Base-by-base conservation (phyloP, 2,888 invertebrate genomes). In the Epistrophe eligans region DNA sequence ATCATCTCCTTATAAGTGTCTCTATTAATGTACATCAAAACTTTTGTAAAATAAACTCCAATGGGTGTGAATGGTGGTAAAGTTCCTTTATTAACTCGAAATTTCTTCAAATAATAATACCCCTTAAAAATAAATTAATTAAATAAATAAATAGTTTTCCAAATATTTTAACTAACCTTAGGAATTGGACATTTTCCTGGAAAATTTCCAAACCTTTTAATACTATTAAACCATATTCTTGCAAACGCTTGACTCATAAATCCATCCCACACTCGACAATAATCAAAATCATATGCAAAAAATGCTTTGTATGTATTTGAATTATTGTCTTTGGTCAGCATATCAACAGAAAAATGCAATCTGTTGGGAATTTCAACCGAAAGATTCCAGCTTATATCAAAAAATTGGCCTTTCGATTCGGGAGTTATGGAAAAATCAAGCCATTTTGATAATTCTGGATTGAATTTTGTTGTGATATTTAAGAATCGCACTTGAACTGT, bases 171-270 rank as follows among this genome's bases (percentile, higher is more conserved):
- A 67, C 24, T 58, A 57, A 89, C 90, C 80, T 84, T 85, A 4
- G 13, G 19, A 8, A 89, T 73, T 0, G 91, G 91, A 73, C 91
- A 91, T 6, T 66, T 62, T 15, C 38, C 70, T 9, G 82, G 52
- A 9, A 91, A 88, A 52, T 91, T 90, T 0, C 91, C 90, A 35
- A 88, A 80, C 17, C 77, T 67, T 28, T 84, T 81, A 10, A 91
- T 76, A 15, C 88, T 88, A 0, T 80, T 76, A 0, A 89, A 71
- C 89, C 90, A 90, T 0, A 57, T 55, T 8, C 89, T 88, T 8
- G 90, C 80, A 15, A 90, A 52, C 0, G 38, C 19, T 50, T 52
- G 50, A 17, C 50, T 70, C 52, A 50, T 50, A 52, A 70, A 70
- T 50, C 52, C 52, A 70, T 70, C 70, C 70, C 35, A 38, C 0